Evolutionary conservation across 2,888 invertebrate species (phyloP).

Genomic region (Mythimna impura): DNA sequence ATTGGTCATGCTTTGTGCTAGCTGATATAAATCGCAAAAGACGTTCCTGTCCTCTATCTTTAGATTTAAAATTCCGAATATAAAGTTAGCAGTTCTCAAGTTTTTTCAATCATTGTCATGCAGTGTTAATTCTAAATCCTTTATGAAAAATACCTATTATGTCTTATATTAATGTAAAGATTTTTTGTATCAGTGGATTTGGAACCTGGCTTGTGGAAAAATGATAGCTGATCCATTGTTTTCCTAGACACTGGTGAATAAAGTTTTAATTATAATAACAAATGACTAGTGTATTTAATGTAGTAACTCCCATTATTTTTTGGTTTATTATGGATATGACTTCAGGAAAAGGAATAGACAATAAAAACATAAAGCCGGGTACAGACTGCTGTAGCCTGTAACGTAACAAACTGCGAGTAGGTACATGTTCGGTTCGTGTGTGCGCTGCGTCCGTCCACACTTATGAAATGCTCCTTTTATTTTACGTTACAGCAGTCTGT

Average conservation of each 20-base stretch:
- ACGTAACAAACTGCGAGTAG: no score
- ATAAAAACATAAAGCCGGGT: no score
- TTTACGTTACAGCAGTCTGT: no score
- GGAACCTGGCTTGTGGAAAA: conserved; percentile 47
- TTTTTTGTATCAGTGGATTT: conserved; percentile 27
- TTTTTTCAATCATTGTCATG: conserved; percentile 10
- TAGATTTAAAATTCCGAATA: conserved; percentile 7
- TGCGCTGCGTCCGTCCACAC: no score
- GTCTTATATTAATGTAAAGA: conserved; percentile 5
- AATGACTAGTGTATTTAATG: neutral
- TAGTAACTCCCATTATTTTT: neutral
- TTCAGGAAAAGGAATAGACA: neutral
- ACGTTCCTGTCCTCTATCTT: conserved; percentile 4
- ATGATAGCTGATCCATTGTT: conserved; percentile 50
- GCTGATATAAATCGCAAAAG: conserved; percentile 4
- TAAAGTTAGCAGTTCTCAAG: neutral
- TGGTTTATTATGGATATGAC: neutral
- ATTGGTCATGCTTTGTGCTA: conserved; percentile 21
- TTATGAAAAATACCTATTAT: neutral
- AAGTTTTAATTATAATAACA: conserved; percentile 38
- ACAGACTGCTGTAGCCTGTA: no score
- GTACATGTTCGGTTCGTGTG: no score
- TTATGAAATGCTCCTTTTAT: no score
- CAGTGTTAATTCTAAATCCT: conserved; percentile 27
- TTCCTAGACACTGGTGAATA: conserved; percentile 63